These are phyloP conservation scores for Drosophila lini DNA, from an alignment of 1,140 invertebrate genomes.

Conservation along the genomic window DNA sequence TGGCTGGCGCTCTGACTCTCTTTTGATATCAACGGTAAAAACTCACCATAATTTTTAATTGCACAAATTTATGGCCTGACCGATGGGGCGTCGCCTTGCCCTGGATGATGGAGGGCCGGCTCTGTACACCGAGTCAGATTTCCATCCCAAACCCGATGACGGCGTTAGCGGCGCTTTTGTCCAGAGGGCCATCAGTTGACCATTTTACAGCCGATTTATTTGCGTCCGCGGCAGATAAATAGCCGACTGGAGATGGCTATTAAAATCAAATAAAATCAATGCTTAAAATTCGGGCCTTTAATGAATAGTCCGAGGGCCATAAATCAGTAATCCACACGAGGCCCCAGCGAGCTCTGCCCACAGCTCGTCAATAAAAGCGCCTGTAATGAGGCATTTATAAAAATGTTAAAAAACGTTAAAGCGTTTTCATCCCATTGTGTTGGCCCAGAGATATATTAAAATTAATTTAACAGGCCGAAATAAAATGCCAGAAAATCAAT, in stretches of 20 bases:
- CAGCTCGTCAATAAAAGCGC: conserved; percentile 67
- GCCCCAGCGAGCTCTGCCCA: conserved; percentile 36
- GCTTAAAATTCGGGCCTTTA: conserved; percentile 65
- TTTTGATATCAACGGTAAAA: conserved; percentile 66
- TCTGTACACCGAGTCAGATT: not conserved
- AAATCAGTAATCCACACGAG: conserved; percentile 76
- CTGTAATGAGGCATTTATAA: conserved; percentile 79
- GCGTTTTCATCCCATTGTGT: conserved; percentile 24
- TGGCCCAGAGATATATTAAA: conserved; percentile 60
- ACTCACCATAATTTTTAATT: conserved; percentile 80
- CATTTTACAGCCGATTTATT: conserved; percentile 74
- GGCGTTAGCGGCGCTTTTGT: conserved; percentile 80
- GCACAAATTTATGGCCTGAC: conserved; percentile 71
- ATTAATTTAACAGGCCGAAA: conserved; percentile 57
- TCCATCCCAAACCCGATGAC: conserved; percentile 46
- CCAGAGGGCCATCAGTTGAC: conserved; percentile 44
- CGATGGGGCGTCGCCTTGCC: conserved; percentile 33
- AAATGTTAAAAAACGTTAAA: conserved; percentile 71
- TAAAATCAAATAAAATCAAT: conserved; percentile 82
- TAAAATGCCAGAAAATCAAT: conserved; percentile 39
- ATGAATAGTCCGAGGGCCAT: conserved; percentile 70
- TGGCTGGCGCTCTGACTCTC: conserved; percentile 12
- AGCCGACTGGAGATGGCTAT: conserved; percentile 49
- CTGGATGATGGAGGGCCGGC: conserved; percentile 51
- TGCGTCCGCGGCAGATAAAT: conserved; percentile 63